Conservation (phyloP, 2,888 invertebrate species). For the Prosapia bicincta region DNA sequence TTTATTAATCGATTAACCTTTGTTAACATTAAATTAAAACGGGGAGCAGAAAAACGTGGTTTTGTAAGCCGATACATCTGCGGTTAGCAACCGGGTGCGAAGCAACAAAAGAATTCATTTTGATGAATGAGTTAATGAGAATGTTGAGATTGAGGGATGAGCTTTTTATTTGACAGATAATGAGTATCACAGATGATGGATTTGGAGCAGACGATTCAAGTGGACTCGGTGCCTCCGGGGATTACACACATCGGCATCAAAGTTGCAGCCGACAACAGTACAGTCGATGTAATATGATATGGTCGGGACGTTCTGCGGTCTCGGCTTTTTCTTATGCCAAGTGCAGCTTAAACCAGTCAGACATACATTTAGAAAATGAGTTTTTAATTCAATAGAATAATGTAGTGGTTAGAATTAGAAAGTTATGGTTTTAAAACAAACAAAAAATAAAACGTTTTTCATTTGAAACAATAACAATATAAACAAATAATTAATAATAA, state of each 20-base stretch:
- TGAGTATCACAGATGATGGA: background rate
- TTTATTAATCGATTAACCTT: too few species aligned
- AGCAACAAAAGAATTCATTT: background rate
- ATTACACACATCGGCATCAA: background rate
- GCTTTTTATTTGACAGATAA: slow-evolving; percentile 2
- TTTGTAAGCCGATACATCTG: background rate
- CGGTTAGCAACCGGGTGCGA: background rate
- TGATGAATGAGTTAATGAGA: background rate
- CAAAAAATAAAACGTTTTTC: too few species aligned
- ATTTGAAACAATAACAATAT: too few species aligned
- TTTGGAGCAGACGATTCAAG: background rate
- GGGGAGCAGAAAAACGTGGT: too few species aligned
- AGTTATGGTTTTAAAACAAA: too few species aligned
- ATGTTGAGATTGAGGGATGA: background rate
- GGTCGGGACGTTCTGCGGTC: background rate
- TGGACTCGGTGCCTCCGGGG: background rate
- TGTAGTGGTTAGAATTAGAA: too few species aligned
- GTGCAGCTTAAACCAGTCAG: too few species aligned
- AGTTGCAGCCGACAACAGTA: background rate
- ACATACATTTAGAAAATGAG: too few species aligned
- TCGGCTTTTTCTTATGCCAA: too few species aligned
- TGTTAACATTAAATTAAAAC: too few species aligned
- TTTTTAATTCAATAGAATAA: too few species aligned
- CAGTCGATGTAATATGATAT: background rate
- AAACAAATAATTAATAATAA: too few species aligned